Conservation (phyloP, 2,797 vertebrate species). For the Phalloptychus januarius region DNA sequence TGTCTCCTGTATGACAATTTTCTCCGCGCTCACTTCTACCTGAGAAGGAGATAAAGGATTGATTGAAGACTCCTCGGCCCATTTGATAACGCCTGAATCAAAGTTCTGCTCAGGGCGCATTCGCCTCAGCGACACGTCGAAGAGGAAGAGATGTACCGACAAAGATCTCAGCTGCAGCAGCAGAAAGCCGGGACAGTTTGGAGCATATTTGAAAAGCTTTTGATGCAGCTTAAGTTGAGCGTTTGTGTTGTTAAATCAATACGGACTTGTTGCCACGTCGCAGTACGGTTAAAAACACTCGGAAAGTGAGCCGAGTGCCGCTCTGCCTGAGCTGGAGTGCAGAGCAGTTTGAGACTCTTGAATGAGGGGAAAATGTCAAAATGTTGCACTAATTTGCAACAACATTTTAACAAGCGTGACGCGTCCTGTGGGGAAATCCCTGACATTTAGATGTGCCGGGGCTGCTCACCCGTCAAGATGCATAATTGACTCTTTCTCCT, state of each 20-base stretch:
- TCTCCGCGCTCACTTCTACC: constrained; percentile 53
- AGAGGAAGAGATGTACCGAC: constrained; percentile 52
- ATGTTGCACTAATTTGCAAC: constrained; percentile 46
- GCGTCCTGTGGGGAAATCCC: constrained; percentile 39
- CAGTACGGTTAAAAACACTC: constrained; percentile 45
- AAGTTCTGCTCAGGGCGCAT: constrained; percentile 58
- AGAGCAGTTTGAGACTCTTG: constrained; percentile 20
- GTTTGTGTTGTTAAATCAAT: constrained; percentile 53
- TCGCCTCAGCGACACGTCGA: constrained; percentile 43
- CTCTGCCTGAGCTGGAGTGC: constrained; percentile 6
- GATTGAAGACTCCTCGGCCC: constrained; percentile 56
- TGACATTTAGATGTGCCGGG: constrained; percentile 58
- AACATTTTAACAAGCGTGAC: constrained; percentile 41
- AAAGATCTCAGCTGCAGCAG: constrained; percentile 53
- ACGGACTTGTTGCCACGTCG: constrained; percentile 46
- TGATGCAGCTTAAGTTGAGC: constrained; percentile 56
- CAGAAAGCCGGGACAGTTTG: constrained; percentile 48
- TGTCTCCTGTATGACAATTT: constrained; percentile 52
- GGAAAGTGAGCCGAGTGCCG: constrained; percentile 11
- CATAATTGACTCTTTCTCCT: constrained; percentile 34
- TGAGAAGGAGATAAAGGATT: constrained; percentile 62
- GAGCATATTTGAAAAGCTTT: constrained; percentile 46
- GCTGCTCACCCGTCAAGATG: constrained; percentile 42
- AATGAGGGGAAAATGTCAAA: constrained; percentile 53
- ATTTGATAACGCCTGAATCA: constrained; percentile 65